Evolutionary conservation across 1,140 invertebrate genomes (phyloP), one percentile per base, ranked within the genome.

Genomic region (Neodiprion fabricii): DNA sequence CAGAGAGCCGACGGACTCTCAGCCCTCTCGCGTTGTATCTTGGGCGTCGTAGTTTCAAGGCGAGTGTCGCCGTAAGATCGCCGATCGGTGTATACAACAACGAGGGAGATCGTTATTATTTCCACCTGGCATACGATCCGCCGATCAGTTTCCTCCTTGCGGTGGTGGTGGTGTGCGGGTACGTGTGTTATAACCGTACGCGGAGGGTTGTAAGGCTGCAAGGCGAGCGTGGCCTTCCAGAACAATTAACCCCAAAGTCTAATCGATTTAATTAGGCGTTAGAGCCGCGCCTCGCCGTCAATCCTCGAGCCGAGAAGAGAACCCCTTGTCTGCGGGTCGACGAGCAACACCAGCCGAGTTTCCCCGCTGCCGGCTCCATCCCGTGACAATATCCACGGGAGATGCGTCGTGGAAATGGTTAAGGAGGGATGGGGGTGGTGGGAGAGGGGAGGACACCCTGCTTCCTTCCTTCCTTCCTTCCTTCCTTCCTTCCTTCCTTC

Each of bases 181-280:
- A 21, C 3, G 53, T 61, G 53, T 40, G 28, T 40, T 40, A 40
- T 40, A 40, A 40, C 28, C 5, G 28, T 40, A 40, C 28, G 28
- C 28, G 5, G 28, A 40, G 28, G 28, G 53, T 17, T 61, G 53
- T 11, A 61, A 40, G 53, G 53, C 8, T 61, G 53, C n/a, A 17
- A 12, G 40, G 70, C 72, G 53, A 73, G 77, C 67, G 72, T 80
- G 76, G 53, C 80, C 73, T 85, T 85, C 84, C 83, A 84, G 82
- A 85, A 85, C 83, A 83, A 84, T 85, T 82, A 85, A 82, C 81
- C 79, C 80, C 80, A 85, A 85, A 85, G 84, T 85, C 83, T 85
- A 85, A 85, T 85, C 78, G 83, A 83, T 86, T 83, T 82, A 82
- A 86, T 85, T 82, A 83, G 77, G 77, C 80, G 79, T 81, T 79